Conservation (phyloP, 92 coral and sea anemone genomes). For the Heliopora coerulea region DNA sequence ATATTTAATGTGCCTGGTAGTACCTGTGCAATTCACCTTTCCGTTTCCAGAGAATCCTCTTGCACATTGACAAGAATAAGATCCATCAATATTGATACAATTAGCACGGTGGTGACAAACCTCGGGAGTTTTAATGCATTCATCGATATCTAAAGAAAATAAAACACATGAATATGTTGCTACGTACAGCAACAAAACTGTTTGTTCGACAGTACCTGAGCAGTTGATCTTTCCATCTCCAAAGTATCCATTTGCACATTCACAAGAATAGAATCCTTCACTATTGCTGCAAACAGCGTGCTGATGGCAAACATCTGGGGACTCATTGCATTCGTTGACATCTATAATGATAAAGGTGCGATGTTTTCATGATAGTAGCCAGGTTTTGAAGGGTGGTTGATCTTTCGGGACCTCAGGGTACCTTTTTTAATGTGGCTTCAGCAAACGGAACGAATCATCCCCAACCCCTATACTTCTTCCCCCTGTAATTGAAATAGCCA, state of each 20-base stretch:
- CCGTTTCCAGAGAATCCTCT: slow-evolving; percentile 2
- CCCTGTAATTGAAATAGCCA: too few species aligned
- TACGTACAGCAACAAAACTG: too few species aligned
- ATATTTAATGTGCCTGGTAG: neutral
- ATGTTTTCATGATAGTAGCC: too few species aligned
- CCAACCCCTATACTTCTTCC: too few species aligned
- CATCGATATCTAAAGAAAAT: neutral
- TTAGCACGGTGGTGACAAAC: neutral
- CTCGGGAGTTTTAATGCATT: neutral
- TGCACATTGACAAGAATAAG: slow-evolving; percentile 13
- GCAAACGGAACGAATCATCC: too few species aligned
- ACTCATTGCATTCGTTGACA: neutral
- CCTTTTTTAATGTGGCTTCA: too few species aligned
- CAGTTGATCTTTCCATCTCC: slow-evolving; percentile 15
- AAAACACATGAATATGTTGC: too few species aligned
- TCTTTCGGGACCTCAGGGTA: too few species aligned
- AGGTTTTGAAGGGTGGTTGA: too few species aligned
- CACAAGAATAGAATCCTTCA: slow-evolving; percentile 20
- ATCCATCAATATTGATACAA: slow-evolving; percentile 10
- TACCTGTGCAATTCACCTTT: neutral
- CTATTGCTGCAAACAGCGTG: neutral
- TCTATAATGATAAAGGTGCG: too few species aligned
- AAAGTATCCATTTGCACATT: neutral
- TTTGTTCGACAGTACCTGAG: neutral
- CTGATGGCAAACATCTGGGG: neutral